These are phyloP conservation scores for Akabosia matsudoensis DNA, from an alignment of 1,140 invertebrate genomes.

Conservation along the genomic window DNA sequence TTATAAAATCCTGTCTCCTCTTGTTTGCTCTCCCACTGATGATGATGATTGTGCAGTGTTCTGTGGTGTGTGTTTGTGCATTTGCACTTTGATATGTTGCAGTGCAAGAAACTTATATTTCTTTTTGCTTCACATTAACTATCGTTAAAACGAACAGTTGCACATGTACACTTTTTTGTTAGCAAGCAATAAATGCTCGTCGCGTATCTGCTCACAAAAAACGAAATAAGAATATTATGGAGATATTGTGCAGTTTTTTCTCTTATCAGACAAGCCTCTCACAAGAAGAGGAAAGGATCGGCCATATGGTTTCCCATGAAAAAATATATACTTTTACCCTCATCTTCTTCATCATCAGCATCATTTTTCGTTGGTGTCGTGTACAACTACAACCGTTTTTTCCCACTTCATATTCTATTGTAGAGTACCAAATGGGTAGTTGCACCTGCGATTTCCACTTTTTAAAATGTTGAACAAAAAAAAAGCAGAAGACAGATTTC, in stretches of 20 bases:
- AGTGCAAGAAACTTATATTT: background rate
- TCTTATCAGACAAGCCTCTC: too few species aligned
- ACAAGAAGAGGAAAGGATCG: background rate
- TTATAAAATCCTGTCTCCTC: background rate
- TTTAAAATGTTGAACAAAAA: background rate
- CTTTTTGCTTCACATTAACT: background rate
- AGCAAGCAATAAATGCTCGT: conserved; percentile 2
- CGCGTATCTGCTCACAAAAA: too few species aligned
- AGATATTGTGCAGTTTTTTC: too few species aligned
- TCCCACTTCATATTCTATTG: background rate
- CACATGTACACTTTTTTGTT: background rate
- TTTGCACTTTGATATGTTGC: conserved; percentile 1
- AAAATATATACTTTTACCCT: background rate
- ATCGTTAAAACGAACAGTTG: background rate
- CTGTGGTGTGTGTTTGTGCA: too few species aligned
- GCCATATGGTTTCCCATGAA: conserved; percentile 21
- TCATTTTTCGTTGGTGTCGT: too few species aligned
- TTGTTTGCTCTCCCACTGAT: background rate
- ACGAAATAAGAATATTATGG: too few species aligned
- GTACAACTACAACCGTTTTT: conserved; percentile 19
- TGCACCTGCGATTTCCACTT: conserved; percentile 23
- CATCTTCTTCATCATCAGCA: too few species aligned
- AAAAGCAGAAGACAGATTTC: background rate
- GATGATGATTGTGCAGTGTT: background rate
- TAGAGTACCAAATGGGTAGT: too few species aligned